These are phyloP conservation scores for Etheostoma cragini DNA, from an alignment of 2,113 vertebrate genomes.

Conservation along the genomic window DNA sequence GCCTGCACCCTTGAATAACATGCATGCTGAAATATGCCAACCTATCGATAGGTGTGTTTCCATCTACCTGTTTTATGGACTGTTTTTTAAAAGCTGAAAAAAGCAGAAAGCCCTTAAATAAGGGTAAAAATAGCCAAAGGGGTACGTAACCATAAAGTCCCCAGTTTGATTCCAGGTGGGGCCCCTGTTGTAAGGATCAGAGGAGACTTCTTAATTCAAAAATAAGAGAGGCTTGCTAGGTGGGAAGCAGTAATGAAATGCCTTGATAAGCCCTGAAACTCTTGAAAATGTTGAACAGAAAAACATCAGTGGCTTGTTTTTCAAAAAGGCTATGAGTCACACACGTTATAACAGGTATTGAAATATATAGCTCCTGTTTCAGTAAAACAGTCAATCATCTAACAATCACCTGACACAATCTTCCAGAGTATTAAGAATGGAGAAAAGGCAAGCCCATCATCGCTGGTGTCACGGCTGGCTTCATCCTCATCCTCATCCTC, in stretches of 20 bases:
- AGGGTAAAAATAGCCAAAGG: background rate
- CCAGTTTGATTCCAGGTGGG: background rate
- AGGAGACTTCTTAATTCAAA: background rate
- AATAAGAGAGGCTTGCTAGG: background rate
- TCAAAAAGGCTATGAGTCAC: background rate
- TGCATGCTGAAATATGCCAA: too few relatives aligned
- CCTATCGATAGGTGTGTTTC: background rate
- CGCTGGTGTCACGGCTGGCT: background rate
- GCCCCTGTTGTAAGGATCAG: background rate
- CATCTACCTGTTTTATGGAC: background rate
- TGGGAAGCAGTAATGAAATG: background rate
- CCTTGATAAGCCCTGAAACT: background rate
- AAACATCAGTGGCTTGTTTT: background rate
- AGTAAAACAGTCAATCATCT: background rate
- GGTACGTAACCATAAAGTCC: background rate
- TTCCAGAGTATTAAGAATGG: background rate
- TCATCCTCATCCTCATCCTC: background rate
- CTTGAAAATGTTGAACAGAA: background rate
- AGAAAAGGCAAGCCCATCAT: background rate
- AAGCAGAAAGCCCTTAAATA: background rate
- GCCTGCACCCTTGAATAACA: too few relatives aligned
- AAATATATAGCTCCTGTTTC: background rate
- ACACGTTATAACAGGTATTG: background rate
- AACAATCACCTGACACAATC: background rate
- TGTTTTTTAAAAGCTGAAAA: background rate